Conservation (phyloP, 1,140 invertebrate species). For the Drosophila pruinosa region DNA sequence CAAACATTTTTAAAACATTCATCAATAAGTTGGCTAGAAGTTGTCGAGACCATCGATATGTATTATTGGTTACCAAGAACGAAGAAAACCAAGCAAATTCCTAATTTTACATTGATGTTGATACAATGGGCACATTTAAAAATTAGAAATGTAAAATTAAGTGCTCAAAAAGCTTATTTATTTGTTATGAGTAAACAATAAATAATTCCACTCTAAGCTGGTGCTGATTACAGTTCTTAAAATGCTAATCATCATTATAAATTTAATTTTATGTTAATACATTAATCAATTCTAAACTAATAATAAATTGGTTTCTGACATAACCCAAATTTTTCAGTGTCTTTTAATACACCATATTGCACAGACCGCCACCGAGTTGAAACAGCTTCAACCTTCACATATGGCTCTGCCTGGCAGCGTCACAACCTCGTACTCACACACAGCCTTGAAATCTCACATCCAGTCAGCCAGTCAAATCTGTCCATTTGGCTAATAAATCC, state of each 20-base stretch:
- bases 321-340: constrained; percentile 18
- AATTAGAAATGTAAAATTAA: too few species aligned
- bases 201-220: too few species aligned
- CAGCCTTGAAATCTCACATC: constrained; percentile 39
- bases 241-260: too few species aligned
- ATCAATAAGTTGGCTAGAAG: constrained; percentile 65
- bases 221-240: too few species aligned
- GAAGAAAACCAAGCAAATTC: constrained; percentile 32
- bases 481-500: constrained; percentile 82
- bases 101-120: constrained; percentile 30
- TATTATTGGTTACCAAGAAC: constrained; percentile 30
- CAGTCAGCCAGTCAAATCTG: constrained; percentile 75
- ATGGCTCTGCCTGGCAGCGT: constrained; percentile 45
- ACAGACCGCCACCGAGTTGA: background rate
- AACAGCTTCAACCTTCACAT: constrained; percentile 48
- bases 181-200: background rate
- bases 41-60: constrained; percentile 24
- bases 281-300: too few species aligned
- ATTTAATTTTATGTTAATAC: background rate
- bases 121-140: constrained; percentile 27
- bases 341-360: constrained; percentile 18
- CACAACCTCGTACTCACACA: constrained; percentile 28
- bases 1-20: constrained; percentile 76
- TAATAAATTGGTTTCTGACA: too few species aligned
- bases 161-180: too few species aligned